Evolutionary conservation across 2,797 vertebrate species (phyloP).

Genomic region (Euthynnus affinis): DNA sequence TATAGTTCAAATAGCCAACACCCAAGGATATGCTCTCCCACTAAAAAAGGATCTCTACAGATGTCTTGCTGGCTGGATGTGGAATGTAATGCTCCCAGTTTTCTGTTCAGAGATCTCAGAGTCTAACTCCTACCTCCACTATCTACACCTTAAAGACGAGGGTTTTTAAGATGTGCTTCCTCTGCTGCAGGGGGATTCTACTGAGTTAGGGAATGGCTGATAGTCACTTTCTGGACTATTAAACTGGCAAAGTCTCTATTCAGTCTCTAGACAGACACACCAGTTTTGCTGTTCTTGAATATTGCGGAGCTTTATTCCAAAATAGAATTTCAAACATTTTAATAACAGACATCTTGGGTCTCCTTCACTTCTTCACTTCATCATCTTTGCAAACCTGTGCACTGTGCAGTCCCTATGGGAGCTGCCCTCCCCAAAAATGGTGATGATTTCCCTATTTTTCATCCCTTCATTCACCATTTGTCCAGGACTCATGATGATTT

Average conservation of each 20-base stretch:
- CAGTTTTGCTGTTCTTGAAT: not conserved
- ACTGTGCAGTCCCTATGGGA: not conserved
- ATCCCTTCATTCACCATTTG: constrained; percentile 1
- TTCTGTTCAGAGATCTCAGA: constrained; percentile 15
- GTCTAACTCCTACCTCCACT: not conserved
- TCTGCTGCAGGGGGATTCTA: constrained; percentile 6
- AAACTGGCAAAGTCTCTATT: not conserved
- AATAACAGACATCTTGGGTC: constrained; percentile 6
- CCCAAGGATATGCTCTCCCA: constrained; percentile 3
- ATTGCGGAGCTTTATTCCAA: not conserved
- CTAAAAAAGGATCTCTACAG: constrained; percentile 14
- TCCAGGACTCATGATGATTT: constrained; percentile 15
- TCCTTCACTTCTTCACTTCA: constrained; percentile 12
- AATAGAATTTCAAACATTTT: not conserved
- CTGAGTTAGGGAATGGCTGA: not conserved
- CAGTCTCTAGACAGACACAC: not conserved
- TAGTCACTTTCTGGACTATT: not conserved
- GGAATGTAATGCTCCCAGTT: constrained; percentile 3
- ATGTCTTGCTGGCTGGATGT: constrained; percentile 15
- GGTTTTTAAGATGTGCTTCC: constrained; percentile 31
- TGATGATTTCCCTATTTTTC: not conserved
- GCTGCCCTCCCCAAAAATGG: not conserved
- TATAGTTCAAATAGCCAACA: constrained; percentile 26
- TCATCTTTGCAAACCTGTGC: not conserved
- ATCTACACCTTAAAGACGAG: constrained; percentile 25